These are phyloP conservation scores for Cheilinus undulatus DNA, from an alignment of 2,113 vertebrate genomes.

Conservation along the genomic window DNA sequence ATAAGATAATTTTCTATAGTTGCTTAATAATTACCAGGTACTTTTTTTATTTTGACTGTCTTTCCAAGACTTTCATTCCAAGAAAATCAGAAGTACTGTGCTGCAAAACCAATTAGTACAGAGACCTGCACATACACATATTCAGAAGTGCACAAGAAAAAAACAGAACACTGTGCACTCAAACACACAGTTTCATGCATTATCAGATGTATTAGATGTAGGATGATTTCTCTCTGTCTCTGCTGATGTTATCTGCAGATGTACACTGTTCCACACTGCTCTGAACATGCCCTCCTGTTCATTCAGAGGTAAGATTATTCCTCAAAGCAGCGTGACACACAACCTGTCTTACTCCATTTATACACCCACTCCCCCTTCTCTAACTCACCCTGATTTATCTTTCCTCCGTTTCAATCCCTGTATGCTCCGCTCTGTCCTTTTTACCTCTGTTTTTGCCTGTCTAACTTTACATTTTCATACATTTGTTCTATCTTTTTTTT, in stretches of 20 bases:
- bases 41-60: no score
- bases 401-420: not conserved
- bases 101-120: no score
- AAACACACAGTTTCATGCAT: slow-evolving; percentile 1
- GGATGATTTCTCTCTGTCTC: slow-evolving; percentile 50
- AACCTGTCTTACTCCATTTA: slow-evolving; percentile 28
- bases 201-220: slow-evolving; percentile 55
- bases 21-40: no score
- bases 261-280: slow-evolving; percentile 34
- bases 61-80: no score
- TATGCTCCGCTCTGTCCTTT: not conserved
- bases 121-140: slow-evolving; percentile 4
- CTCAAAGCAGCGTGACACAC: slow-evolving; percentile 40
- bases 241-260: slow-evolving; percentile 54
- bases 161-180: not conserved
- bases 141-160: not conserved
- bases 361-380: not conserved
- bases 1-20: no score
- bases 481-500: slow-evolving; percentile 16
- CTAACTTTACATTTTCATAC: slow-evolving; percentile 32
- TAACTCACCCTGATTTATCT: slow-evolving; percentile 27
- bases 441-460: not conserved
- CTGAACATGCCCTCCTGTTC: slow-evolving; percentile 32
- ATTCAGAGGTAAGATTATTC: slow-evolving; percentile 47
- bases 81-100: no score